Conservation (phyloP, 2,888 invertebrate genomes). For the Hydrotaea cyrtoneurina region DNA sequence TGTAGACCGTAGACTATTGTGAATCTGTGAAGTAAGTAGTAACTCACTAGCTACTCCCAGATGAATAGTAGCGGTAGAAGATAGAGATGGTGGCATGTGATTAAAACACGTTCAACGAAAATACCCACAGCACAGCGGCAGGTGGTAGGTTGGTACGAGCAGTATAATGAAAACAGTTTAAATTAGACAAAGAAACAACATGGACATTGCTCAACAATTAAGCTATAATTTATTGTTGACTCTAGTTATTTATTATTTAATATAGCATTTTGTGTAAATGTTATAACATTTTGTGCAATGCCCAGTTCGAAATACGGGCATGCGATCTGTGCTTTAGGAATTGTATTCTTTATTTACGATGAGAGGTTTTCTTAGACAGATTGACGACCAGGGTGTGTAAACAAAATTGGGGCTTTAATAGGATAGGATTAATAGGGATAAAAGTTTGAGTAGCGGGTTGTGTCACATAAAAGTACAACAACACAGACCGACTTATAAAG, state of each 20-base stretch:
- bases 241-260: slow-evolving; percentile 51
- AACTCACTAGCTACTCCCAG: neutral
- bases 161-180: slow-evolving; percentile 34
- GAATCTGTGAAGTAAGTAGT: slow-evolving; percentile 24
- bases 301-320: neutral
- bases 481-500: too few species aligned
- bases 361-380: too few species aligned
- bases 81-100: slow-evolving; percentile 43
- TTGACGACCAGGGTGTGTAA: too few species aligned
- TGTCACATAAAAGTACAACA: too few species aligned
- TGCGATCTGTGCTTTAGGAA: too few species aligned
- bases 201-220: slow-evolving; percentile 61
- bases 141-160: too few species aligned
- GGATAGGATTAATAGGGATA: too few species aligned
- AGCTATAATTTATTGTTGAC: slow-evolving; percentile 47
- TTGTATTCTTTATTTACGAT: too few species aligned
- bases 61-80: neutral
- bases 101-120: slow-evolving; percentile 47
- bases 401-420: too few species aligned
- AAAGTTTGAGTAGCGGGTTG: too few species aligned
- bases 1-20: neutral
- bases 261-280: neutral
- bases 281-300: slow-evolving; percentile 13
- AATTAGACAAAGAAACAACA: slow-evolving; percentile 52
- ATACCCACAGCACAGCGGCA: neutral